Percentiles rank a stretch among this genome's conserved stretches.
Evolutionary conservation across 1,140 invertebrate genomes (phyloP).

Genomic region (Aphelenchoides besseyi): DNA sequence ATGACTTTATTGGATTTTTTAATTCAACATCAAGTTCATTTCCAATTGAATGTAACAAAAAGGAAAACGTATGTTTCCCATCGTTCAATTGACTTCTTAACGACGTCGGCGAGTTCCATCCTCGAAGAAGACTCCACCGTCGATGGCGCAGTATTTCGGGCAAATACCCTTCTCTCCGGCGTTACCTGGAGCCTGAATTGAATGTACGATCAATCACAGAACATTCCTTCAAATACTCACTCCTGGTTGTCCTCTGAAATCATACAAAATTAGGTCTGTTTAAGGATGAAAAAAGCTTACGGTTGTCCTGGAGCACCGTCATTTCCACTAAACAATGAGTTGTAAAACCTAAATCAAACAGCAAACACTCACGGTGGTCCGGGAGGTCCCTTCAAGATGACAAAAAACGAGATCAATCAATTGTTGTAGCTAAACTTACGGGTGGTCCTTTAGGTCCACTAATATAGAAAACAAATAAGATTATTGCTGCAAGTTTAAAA

Average conservation of each 20-base stretch:
- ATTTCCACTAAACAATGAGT: slow-evolving; percentile 2
- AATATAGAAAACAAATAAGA: too few species aligned
- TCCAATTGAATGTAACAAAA: too few species aligned
- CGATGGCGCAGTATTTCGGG: slow-evolving; percentile 60
- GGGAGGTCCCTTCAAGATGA: not conserved
- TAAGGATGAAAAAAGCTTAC: not conserved
- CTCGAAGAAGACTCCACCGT: slow-evolving; percentile 61
- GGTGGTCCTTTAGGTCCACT: slow-evolving; percentile 33
- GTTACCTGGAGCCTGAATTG: slow-evolving; percentile 30
- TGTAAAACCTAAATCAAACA: not conserved
- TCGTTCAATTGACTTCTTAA: slow-evolving; percentile 22
- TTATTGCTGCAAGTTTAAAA: too few species aligned
- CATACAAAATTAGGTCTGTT: not conserved
- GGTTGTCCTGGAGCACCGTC: slow-evolving; percentile 9
- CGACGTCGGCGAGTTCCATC: slow-evolving; percentile 58
- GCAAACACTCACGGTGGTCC: not conserved
- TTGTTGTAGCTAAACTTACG: not conserved
- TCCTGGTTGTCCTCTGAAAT: too few species aligned
- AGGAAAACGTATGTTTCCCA: too few species aligned
- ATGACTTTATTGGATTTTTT: too few species aligned
- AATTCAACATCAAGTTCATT: too few species aligned
- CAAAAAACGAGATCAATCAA: not conserved
- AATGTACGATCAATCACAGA: too few species aligned
- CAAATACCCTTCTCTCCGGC: slow-evolving; percentile 59
- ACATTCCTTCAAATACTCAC: too few species aligned